Evolutionary conservation across 2,113 vertebrate genomes (phyloP), one percentile per base, ranked within the genome.

Genomic region (Mormyrus iriodes): DNA sequence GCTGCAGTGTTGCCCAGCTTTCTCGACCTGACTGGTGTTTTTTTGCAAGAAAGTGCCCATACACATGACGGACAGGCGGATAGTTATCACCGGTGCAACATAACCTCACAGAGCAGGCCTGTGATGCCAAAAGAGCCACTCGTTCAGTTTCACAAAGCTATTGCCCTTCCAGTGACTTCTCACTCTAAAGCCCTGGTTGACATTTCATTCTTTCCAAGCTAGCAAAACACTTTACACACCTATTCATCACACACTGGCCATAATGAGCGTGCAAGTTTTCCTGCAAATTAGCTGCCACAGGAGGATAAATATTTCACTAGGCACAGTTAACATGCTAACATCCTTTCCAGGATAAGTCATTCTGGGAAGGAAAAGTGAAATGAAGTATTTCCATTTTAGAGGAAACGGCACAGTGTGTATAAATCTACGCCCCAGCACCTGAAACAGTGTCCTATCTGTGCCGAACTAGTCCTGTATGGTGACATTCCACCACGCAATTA

Each of bases 231-330:
- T 31, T 39, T 55, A 53, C 49, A 44, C 21, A 48, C 44, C 48
- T 49, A n/a, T 27, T 48, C 83, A 85, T 27, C n/a, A 35, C 49
- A 86, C n/a, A 35, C 48, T 27, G 48, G 31, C 85, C 15, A 86
- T 39, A 17, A 53, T 86, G 85, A 39, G 49, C 17, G 3, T 55
- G 85, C 51, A 55, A 6, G 12, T 86, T 86, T 53, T 53, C 85
- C 49, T 86, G 51, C 51, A 51, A 35, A 86, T 86, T 86, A 86
- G 51, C 85, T 51, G 48, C 48, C 27, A 27, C 51, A 85, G 48
- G 46, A 85, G 85, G 85, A 53, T 55, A 53, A 53, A 86, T 53
- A 86, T 86, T 86, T 86, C 48, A 86, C 85, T 49, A 53, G 51
- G 85, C 82, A 86, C 48, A 86, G 51, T 86, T 53, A 86, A 86